These are phyloP conservation scores for Diadromus collaris DNA, from an alignment of 2,888 invertebrate species.

Conservation along the genomic window DNA sequence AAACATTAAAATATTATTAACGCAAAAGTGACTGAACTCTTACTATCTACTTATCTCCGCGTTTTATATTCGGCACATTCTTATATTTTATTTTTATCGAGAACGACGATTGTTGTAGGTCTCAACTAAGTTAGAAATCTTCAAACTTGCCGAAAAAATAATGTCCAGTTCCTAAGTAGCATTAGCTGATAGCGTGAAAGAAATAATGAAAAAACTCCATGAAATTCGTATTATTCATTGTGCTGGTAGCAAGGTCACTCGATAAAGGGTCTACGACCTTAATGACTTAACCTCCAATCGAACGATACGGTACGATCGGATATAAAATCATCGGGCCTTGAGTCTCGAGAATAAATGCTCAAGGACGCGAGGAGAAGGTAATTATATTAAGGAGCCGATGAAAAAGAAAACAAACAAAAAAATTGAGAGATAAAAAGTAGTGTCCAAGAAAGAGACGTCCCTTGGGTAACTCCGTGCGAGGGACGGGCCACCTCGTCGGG, in stretches of 20 bases:
- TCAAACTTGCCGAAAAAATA: no score
- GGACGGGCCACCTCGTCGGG: conserved; percentile 27
- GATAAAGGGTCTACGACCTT: not conserved
- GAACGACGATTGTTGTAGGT: no score
- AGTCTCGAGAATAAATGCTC: conserved; percentile 26
- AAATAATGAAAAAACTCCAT: not conserved
- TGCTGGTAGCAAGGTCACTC: not conserved
- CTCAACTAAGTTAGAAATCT: no score
- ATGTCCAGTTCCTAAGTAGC: no score
- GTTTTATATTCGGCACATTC: no score
- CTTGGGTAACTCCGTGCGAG: conserved; percentile 23
- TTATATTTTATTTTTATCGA: no score
- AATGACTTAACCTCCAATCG: conserved; percentile 9
- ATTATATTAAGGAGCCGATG: conserved; percentile 23
- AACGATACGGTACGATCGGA: conserved; percentile 32
- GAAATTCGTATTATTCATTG: not conserved
- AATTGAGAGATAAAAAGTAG: conserved; percentile 19
- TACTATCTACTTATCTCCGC: no score
- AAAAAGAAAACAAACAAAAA: conserved; percentile 7
- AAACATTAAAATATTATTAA: no score
- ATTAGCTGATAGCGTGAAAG: no score
- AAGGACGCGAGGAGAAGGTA: conserved; percentile 28
- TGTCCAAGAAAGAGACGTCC: conserved; percentile 37
- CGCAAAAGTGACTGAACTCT: no score
- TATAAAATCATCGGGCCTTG: conserved; percentile 25